phyloP scores from a whole-genome alignment of 1,140 invertebrate species.

The Trichonephila inaurata region DNA sequence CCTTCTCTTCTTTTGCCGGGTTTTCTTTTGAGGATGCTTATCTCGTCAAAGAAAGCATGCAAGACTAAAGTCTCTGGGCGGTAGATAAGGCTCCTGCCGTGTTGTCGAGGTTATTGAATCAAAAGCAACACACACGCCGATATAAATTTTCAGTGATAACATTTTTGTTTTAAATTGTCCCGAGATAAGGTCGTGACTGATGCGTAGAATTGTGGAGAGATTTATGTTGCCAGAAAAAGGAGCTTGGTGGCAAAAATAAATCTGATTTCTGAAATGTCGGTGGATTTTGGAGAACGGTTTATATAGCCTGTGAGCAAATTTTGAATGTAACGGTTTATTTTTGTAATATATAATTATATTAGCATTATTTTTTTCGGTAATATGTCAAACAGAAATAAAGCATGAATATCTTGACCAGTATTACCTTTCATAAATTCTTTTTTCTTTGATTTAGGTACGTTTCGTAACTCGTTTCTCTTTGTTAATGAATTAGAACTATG shows the following conservation, averaged over 20 bases:
- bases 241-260: background rate
- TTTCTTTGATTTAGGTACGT: no score
- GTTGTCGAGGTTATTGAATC: background rate
- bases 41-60: background rate
- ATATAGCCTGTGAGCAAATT: no score
- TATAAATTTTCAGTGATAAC: background rate
- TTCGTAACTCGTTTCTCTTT: no score
- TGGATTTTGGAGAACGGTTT: no score
- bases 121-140: conserved; percentile 10
- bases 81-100: background rate
- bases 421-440: no score
- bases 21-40: background rate
- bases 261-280: background rate
- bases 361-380: no score
- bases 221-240: background rate
- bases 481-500: no score
- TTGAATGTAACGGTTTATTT: no score
- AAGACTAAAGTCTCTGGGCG: background rate
- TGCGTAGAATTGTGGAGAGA: background rate
- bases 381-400: no score
- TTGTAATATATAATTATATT: no score
- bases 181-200: background rate
- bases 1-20: background rate
- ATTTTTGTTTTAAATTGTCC: conserved; percentile 19
- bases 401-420: no score